Base-by-base conservation (phyloP, 2,797 vertebrate genomes). In the Onychomys arenicola region DNA sequence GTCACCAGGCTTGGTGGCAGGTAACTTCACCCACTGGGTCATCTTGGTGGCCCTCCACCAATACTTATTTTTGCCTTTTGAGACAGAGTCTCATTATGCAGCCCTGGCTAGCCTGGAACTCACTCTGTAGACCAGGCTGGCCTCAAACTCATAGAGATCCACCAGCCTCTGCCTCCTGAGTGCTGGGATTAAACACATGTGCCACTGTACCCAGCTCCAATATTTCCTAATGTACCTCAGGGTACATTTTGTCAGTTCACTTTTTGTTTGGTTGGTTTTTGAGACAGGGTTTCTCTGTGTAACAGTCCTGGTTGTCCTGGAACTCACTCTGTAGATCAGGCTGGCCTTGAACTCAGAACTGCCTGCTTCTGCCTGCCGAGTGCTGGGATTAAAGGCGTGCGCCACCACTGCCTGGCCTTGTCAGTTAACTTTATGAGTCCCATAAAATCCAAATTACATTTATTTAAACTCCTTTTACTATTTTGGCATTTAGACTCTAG, bases 391-490 rank as follows among this genome's bases (percentile, higher is more conserved):
- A 57, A 57, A 57, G 16, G 55, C 55, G 4, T 17, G 55, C 17
- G 17, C 55, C 55, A 57, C 55, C 55, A 57, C 55, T 5, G 16
- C 55, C 55, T 16, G 52, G 52, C 52, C 52, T 52, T 52, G 52
- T 52, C 52, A 52, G 52, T 98, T 97, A 98, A 98, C 95, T 98
- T 98, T 98, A 95, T 98, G 98, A 98, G 98, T 98, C 16, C 57
- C 16, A 21, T 40, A 37, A 97, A 97, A 98, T n/a, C 71, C 17
- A 7, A 98, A 96, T 97, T 98, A 97, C 88, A 90, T 96, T 98
- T 98, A 97, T 97, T 97, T 98, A 98, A 98, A 97, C 96, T 96
- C 98, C 84, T 98, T 98, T 98, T 98, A 96, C 96, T 98, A 98
- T 96, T 97, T 65, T 17, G 98, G 98, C 98, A 98, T 98, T 98